Conservation (phyloP, 2,113 vertebrate genomes). For the Orthochromis malagaraziensis region DNA sequence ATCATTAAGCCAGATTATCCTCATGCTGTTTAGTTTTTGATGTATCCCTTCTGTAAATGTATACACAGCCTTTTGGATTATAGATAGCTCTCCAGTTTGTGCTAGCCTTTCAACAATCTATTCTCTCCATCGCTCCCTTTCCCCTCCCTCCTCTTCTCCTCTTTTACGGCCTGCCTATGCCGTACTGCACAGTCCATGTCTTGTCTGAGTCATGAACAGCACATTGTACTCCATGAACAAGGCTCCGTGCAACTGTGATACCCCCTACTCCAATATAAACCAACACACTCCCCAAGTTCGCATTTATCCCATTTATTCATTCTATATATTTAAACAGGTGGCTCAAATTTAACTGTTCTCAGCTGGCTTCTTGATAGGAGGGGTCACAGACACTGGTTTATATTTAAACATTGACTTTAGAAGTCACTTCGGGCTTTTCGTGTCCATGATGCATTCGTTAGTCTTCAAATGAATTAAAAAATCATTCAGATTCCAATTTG, state of each 20-base stretch:
- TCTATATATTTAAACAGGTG: conserved; percentile 56
- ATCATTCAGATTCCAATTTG: background rate
- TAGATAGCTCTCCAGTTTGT: background rate
- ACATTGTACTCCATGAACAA: conserved; percentile 52
- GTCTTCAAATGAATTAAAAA: background rate
- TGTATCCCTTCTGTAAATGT: background rate
- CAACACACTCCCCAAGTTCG: conserved; percentile 33
- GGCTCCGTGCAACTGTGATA: conserved; percentile 15
- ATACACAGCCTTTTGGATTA: background rate
- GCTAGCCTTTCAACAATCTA: background rate
- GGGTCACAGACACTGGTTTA: background rate
- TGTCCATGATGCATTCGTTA: background rate
- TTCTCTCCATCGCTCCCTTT: background rate
- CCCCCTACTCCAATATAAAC: conserved; percentile 42
- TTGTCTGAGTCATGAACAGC: conserved; percentile 62
- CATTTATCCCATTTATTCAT: conserved; percentile 44
- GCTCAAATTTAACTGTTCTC: conserved; percentile 18
- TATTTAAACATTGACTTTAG: background rate
- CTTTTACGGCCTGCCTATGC: conserved; percentile 39
- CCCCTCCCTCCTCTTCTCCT: background rate
- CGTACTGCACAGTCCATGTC: conserved; percentile 44
- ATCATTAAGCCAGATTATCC: background rate
- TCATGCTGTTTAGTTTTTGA: background rate
- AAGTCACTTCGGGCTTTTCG: background rate
- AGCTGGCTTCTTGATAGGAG: background rate